Evolutionary conservation across 2,888 invertebrate genomes (phyloP), one percentile per base, ranked within the genome.

Genomic region (Drosophila borborema): DNA sequence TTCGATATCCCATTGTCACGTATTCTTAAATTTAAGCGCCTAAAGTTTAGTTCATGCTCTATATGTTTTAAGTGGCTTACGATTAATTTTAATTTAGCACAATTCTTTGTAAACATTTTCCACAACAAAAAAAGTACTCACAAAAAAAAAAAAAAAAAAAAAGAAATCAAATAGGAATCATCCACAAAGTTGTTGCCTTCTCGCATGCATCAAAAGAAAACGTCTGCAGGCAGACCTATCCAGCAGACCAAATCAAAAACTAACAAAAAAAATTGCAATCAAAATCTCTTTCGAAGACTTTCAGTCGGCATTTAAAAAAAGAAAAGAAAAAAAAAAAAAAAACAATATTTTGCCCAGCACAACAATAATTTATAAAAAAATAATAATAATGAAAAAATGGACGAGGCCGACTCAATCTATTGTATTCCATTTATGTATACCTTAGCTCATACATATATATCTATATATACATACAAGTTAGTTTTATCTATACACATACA

Each of bases 191-290:
- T 73, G 75, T 83, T 77, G 83, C 89, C 83, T 86, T 86, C 74
- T 73, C 81, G 63, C 71, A 67, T 58, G 54, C 64, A 77, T 67
- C 48, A 74, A 54, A 76, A 55, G 55, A 67, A 67, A 53, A 59
- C 63, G 86, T 90, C 86, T 90, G 86, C 86, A 90, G 86, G 86
- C 86, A 87, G 86, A 87, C 90, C 77, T 49, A 75, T 67, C 64
- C 71, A 65, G 77, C 85, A 83, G 82, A 83, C 85, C 49, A 31
- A 83, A 74, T 74, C 78, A 80, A 79, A 40, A 67, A 28, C 0
- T 28, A 28, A 62, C 16, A n/a, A 8, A 40, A 67, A 18, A 36
- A 59, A 51, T 74, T 75, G 71, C 76, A 78, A 76, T 80, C 80
- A 80, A 80, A 77, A 75, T 65, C 65, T 62, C 59, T 73, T 72